phyloP scores from a whole-genome alignment of 2,888 invertebrate species.

The Drosophila tripunctata region DNA sequence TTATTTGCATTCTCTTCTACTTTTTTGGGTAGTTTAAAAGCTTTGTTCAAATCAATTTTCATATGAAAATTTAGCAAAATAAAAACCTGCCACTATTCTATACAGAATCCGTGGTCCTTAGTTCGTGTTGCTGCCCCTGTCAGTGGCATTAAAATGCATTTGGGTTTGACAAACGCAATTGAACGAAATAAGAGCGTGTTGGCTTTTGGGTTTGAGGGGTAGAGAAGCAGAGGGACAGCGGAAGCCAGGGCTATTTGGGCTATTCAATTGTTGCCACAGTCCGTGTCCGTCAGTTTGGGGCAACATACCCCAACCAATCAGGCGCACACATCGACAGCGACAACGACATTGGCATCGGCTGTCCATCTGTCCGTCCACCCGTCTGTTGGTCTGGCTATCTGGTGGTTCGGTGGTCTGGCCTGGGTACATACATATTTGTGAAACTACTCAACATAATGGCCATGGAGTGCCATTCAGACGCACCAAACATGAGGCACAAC shows the following conservation, averaged over 20 bases:
- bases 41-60: constrained; percentile 40
- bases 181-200: constrained; percentile 67
- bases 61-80: constrained; percentile 25
- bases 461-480: constrained; percentile 75
- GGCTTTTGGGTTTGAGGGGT: constrained; percentile 11
- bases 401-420: constrained; percentile 5
- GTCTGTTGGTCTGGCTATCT: not conserved
- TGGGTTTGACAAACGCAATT: constrained; percentile 67
- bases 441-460: constrained; percentile 78
- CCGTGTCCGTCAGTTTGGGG: constrained; percentile 35
- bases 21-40: constrained; percentile 26
- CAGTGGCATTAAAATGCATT: constrained; percentile 62
- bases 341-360: constrained; percentile 19
- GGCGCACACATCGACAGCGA: constrained; percentile 33
- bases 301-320: constrained; percentile 60
- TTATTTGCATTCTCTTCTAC: not conserved
- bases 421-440: constrained; percentile 63
- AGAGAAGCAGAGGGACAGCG: not conserved
- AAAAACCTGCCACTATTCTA: constrained; percentile 1
- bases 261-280: constrained; percentile 44
- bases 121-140: constrained; percentile 23
- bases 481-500: constrained; percentile 58
- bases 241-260: constrained; percentile 38
- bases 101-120: not conserved
- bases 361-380: constrained; percentile 2